Evolutionary conservation across 1,140 invertebrate genomes (phyloP), one percentile per base, ranked within the genome.

Genomic region (Charaxes varanes): DNA sequence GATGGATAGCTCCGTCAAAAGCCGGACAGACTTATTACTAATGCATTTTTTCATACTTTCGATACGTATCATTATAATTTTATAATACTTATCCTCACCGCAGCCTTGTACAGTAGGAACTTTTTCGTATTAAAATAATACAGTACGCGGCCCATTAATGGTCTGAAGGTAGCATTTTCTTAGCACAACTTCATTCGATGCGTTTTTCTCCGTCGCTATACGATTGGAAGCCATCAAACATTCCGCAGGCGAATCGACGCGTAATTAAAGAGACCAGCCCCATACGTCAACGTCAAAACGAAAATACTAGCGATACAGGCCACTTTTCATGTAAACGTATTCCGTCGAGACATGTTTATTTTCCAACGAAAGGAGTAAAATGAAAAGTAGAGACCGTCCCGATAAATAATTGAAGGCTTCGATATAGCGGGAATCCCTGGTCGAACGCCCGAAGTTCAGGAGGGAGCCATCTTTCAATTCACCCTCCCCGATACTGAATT

Each of bases 341-440:
- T 64, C 70, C 69, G 34, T 42, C 33, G 62, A 70, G 53, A 78
- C 67, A 65, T 62, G 62, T 80, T 72, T 77, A 67, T 70, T 67
- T 64, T 35, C 55, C 37, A 48, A 48, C 68, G 69, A 78, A 79
- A 78, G 72, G 74, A 78, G 76, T 82, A 67, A 80, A 78, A 77
- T 78, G 76, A 72, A 80, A 76, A 71, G 74, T 70, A 82, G 74
- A 79, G 74, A 78, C 53, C 71, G 74, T 71, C 78, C 67, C 74
- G 64, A 82, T 82, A 82, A 78, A 82, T 82, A 82, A 82, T 78
- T 76, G 74, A 82, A 78, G 74, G 74, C 57, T 76, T 68, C 66
- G 68, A 81, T 77, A 77, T 61, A 78, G 65, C 65, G 68, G 64
- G 65, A 72, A 66, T 78, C 61, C 56, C 68, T 65, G 68, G 62